These are phyloP conservation scores for Myathropa florea DNA, from an alignment of 2,888 invertebrate species.

Conservation along the genomic window DNA sequence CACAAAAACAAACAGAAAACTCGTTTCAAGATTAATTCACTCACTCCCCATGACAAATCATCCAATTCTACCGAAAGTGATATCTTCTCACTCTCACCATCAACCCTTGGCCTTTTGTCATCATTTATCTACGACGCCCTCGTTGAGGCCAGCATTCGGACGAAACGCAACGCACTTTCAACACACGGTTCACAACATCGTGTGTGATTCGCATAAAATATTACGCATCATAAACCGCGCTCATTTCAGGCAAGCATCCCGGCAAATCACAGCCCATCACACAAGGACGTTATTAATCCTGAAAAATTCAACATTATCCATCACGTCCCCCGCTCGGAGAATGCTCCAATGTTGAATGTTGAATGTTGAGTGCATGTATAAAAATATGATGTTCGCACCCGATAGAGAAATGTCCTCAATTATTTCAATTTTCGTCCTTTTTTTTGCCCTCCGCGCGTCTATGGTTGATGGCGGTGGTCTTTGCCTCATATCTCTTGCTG, in stretches of 20 bases:
- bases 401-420: conserved; percentile 67
- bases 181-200: too few species aligned
- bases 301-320: conserved; percentile 39
- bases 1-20: background rate
- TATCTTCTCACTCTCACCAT: background rate
- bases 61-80: background rate
- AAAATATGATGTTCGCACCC: conserved; percentile 58
- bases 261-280: background rate
- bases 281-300: conserved; percentile 35
- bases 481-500: background rate
- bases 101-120: background rate
- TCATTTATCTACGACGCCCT: background rate
- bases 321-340: background rate
- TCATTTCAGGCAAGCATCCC: conserved; percentile 9
- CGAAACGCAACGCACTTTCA: too few species aligned
- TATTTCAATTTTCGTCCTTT: conserved; percentile 57
- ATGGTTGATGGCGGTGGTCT: background rate
- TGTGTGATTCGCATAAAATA: conserved; percentile 25
- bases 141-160: background rate
- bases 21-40: background rate
- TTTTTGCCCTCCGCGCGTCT: conserved; percentile 1
- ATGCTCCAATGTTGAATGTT: background rate
- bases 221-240: conserved; percentile 41
- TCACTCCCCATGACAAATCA: background rate
- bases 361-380: background rate